A percentile compares a stretch with the other conserved stretches of the same genome.
Evolutionary conservation across 2,113 vertebrate species (phyloP).

Genomic region (Apodemus sylvaticus): DNA sequence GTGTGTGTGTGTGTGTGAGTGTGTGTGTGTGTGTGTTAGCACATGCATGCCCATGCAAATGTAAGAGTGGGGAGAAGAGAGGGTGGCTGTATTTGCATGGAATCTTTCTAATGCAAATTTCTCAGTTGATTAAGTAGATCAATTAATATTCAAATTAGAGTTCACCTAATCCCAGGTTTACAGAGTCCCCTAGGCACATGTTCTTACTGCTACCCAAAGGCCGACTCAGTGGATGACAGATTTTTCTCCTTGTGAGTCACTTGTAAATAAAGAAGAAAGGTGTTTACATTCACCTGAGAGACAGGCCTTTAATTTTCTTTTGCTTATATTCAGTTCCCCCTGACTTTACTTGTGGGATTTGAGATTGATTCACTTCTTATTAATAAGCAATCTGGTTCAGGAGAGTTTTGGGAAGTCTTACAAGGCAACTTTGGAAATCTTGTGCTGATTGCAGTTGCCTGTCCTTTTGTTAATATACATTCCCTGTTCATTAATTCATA

Average conservation of each 20-base stretch:
- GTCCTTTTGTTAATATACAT: background rate
- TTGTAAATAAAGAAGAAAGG: conserved; percentile 67
- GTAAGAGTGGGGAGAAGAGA: background rate
- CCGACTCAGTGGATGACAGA: conserved; percentile 65
- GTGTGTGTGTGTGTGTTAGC: too few relatives aligned
- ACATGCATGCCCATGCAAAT: background rate
- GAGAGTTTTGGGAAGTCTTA: background rate
- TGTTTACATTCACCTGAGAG: conserved; percentile 7
- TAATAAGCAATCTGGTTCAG: conserved; percentile 29
- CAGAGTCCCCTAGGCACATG: conserved; percentile 23
- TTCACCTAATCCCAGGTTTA: background rate
- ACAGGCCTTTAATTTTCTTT: conserved; percentile 51
- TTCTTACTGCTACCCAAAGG: conserved; percentile 50
- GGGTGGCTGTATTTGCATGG: background rate
- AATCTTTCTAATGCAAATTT: conserved; percentile 30
- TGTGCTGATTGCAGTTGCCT: background rate
- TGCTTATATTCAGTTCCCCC: conserved; percentile 34
- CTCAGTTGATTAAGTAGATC: conserved; percentile 10
- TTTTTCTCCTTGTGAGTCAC: conserved; percentile 53
- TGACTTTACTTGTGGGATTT: conserved; percentile 27
- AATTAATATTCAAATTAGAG: conserved; percentile 36
- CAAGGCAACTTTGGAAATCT: background rate
- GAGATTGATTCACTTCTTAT: conserved; percentile 43
- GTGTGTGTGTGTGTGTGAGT: too few relatives aligned
- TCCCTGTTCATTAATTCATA: background rate